Evolutionary conservation across 2,888 invertebrate genomes (phyloP), one percentile per base, ranked within the genome.

Genomic region (Opisthograptis luteolata): DNA sequence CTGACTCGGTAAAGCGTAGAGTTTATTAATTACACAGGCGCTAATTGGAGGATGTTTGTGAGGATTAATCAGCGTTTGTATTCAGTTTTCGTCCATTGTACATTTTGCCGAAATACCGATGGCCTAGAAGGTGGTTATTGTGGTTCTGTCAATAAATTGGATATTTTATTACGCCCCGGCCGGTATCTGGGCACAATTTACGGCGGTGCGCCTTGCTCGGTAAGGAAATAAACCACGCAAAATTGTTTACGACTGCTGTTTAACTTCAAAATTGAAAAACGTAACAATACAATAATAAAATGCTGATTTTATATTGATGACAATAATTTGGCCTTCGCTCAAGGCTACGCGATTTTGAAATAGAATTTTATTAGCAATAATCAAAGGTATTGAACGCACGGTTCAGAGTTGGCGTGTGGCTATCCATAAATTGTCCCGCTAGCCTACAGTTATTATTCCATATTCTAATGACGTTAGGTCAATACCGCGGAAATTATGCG

Each of bases 141-240:
- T 50, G 53, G 63, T 55, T 66, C 58, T 64, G 66, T 70, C 71
- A 63, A 76, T 77, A 76, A 77, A 74, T 76, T 75, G 62, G 67
- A 76, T 72, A 76, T 74, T 76, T 79, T 76, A 79, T 68, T 63
- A 62, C 64, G 44, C 14, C 42, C 58, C 64, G 44, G 15, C 42
- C 58, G 59, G 69, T 76, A 73, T 73, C 68, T 67, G 67, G 58
- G 60, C 53, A 53, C 35, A 72, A 73, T 80, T 81, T 81, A 81
- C 64, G 74, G 68, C 62, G 64, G 55, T 69, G 58, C 64, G 62
- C 62, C 62, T 62, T 62, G 61, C 56, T 66, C 52, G 59, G 66
- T 64, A 66, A 67, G 70, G 68, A 70, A 74, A 73, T 76, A 73
- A 75, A 70, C 65, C 64, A 56, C 60, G 60, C 58, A 58, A 70